These are phyloP conservation scores for Panzeria rudis DNA, from an alignment of 2,888 invertebrate genomes.

Conservation along the genomic window DNA sequence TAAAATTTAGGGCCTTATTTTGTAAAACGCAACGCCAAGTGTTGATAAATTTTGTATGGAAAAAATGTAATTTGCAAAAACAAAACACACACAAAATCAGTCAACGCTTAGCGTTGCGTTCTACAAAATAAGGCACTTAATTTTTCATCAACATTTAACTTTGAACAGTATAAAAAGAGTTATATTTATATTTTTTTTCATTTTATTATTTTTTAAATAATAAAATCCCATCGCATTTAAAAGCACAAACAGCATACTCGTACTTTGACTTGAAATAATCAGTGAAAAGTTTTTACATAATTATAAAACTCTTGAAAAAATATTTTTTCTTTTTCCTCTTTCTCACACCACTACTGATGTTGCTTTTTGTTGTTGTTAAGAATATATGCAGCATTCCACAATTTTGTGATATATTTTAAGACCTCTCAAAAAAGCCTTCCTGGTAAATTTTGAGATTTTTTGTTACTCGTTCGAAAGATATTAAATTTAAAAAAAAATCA, in stretches of 20 bases:
- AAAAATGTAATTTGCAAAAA: no score
- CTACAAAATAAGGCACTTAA: no score
- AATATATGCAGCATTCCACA: slow-evolving; percentile 22
- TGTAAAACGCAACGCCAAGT: no score
- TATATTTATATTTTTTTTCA: background rate
- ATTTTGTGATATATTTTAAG: no score
- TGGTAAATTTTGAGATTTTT: no score
- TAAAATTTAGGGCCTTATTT: no score
- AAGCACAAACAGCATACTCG: slow-evolving; percentile 16
- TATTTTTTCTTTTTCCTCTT: background rate
- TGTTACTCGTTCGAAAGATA: no score
- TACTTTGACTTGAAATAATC: slow-evolving; percentile 61
- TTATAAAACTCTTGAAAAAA: slow-evolving; percentile 61
- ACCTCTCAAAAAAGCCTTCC: no score
- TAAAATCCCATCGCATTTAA: slow-evolving; percentile 22
- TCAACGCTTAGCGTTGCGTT: no score
- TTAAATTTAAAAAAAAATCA: no score
- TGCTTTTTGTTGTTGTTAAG: slow-evolving; percentile 9
- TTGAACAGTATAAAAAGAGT: slow-evolving; percentile 22
- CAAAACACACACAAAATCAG: no score
- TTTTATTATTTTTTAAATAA: slow-evolving; percentile 38
- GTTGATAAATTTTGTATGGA: no score
- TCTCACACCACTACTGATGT: background rate
- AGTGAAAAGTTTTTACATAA: slow-evolving; percentile 59
- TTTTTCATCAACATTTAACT: slow-evolving; percentile 51